Conservation (phyloP, 2,797 vertebrate species). For the Erpetoichthys calabaricus region DNA sequence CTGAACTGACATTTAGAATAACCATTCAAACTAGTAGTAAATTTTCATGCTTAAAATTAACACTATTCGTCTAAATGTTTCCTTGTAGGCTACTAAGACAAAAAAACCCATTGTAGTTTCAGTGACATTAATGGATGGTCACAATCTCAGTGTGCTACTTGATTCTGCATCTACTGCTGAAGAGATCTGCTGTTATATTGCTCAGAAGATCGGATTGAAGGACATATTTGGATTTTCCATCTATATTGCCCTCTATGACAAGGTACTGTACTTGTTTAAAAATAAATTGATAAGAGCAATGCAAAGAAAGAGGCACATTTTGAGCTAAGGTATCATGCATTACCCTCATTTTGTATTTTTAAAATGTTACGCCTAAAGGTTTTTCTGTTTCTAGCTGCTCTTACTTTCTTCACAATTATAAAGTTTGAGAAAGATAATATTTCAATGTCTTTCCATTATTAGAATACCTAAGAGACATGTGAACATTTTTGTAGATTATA, state of each 20-base stretch:
- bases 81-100: slow-evolving; percentile 71
- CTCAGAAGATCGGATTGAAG: slow-evolving; percentile 58
- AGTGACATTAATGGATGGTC: slow-evolving; percentile 66
- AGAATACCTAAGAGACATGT: too few species aligned
- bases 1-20: too few species aligned
- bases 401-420: not conserved
- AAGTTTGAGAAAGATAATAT: too few species aligned
- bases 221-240: slow-evolving; percentile 84
- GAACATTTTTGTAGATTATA: too few species aligned
- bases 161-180: slow-evolving; percentile 79
- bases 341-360: not conserved
- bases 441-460: too few species aligned
- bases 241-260: slow-evolving; percentile 78
- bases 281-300: not conserved
- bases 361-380: too few species aligned
- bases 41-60: not conserved
- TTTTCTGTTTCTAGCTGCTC: not conserved
- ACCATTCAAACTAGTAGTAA: too few species aligned
- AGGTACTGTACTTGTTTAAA: slow-evolving; percentile 44
- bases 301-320: too few species aligned
- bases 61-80: slow-evolving; percentile 3
- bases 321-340: not conserved
- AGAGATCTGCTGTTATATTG: slow-evolving; percentile 70
- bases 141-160: slow-evolving; percentile 55
- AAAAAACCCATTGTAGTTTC: slow-evolving; percentile 68